A percentile compares a stretch with the other conserved stretches of the same genome.
phyloP scores from a whole-genome alignment of 2,888 invertebrate genomes.

The Altica lythri region DNA sequence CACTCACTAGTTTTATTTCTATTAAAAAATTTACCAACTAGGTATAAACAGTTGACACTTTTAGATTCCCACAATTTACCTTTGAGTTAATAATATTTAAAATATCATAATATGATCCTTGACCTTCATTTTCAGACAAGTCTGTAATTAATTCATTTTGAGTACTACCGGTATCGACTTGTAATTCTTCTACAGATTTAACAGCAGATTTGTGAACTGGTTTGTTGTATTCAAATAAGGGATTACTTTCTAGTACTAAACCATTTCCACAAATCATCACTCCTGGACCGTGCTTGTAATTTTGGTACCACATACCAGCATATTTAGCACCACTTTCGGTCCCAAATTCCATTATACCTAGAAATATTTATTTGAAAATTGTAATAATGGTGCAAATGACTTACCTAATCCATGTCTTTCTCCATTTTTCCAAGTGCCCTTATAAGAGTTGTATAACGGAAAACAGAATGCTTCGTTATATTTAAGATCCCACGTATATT shows the following conservation, averaged over 20 bases:
- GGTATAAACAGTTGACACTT: too few species aligned
- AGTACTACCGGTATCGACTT: background rate
- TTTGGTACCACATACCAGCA: constrained; percentile 62
- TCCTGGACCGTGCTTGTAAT: constrained; percentile 64
- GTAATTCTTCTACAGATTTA: background rate
- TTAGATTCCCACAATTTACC: too few species aligned
- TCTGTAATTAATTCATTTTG: too few species aligned
- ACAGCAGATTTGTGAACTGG: constrained; percentile 45
- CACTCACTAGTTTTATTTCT: too few species aligned
- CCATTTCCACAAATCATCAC: constrained; percentile 64
- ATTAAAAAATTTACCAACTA: too few species aligned
- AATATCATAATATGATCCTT: constrained; percentile 22
- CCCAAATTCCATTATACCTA: constrained; percentile 59
- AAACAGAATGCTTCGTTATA: constrained; percentile 61
- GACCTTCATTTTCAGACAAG: too few species aligned
- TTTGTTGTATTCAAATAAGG: constrained; percentile 62
- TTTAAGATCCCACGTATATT: constrained; percentile 64
- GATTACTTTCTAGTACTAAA: constrained; percentile 57
- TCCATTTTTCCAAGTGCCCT: constrained; percentile 64
- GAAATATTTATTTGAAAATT: constrained; percentile 15
- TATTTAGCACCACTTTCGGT: constrained; percentile 62
- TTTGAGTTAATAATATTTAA: constrained; percentile 20
- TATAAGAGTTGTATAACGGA: constrained; percentile 60
- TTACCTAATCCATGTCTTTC: constrained; percentile 43
- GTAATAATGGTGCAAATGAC: too few species aligned